phyloP scores from a whole-genome alignment of 2,888 invertebrate species.

The Cephus spinipes region DNA sequence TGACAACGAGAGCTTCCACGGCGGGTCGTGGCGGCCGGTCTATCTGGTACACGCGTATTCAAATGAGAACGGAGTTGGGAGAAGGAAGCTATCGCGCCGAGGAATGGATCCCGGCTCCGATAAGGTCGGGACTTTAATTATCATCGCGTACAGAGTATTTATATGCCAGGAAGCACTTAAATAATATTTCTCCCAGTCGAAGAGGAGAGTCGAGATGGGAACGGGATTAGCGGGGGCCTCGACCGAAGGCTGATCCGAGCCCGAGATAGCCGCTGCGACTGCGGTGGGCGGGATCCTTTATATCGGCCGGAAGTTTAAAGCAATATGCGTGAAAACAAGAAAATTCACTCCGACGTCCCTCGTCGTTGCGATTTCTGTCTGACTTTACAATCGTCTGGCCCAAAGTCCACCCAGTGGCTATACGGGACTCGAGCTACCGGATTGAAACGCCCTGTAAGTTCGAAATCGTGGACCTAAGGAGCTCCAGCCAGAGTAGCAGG shows the following conservation, averaged over 20 bases:
- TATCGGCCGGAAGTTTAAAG: constrained; percentile 61
- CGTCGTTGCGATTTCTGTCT: background rate
- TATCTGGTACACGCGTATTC: constrained; percentile 32
- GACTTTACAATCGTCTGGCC: background rate
- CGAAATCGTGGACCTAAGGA: background rate
- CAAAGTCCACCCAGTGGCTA: background rate
- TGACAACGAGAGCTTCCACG: background rate
- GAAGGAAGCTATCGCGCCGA: constrained; percentile 34
- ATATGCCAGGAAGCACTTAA: constrained; percentile 66
- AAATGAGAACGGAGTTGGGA: constrained; percentile 34
- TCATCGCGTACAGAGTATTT: constrained; percentile 62
- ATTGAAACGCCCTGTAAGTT: background rate
- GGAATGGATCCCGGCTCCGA: constrained; percentile 40
- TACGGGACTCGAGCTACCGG: background rate
- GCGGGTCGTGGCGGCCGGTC: background rate
- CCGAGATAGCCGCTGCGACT: constrained; percentile 32
- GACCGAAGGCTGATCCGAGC: constrained; percentile 18
- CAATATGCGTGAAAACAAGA: constrained; percentile 51
- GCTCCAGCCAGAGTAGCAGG: background rate
- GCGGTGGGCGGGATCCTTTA: constrained; percentile 60
- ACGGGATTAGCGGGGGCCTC: constrained; percentile 48
- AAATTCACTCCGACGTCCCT: constrained; percentile 22
- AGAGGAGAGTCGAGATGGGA: constrained; percentile 48
- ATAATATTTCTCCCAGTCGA: constrained; percentile 62
- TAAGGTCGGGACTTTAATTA: constrained; percentile 60